Conservation (phyloP, 2,797 vertebrate genomes). For the Vipera ursinii region DNA sequence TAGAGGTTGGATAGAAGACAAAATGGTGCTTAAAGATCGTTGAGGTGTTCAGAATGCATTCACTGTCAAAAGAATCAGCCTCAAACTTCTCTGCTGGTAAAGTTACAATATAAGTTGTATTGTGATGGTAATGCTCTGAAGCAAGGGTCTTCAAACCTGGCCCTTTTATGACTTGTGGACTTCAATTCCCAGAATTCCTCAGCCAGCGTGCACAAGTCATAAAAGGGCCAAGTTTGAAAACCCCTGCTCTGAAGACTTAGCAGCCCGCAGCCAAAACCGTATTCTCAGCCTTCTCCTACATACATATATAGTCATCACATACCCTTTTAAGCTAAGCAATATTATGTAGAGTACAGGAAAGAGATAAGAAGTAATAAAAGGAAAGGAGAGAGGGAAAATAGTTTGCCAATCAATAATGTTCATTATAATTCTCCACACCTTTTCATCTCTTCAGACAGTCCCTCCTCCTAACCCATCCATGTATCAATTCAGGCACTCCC, state of each 20-base stretch:
- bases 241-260: background rate
- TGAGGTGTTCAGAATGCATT: background rate
- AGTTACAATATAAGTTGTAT: too few species aligned
- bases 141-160: too few species aligned
- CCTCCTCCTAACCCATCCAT: background rate
- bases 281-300: background rate
- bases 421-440: background rate
- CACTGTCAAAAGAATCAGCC: background rate
- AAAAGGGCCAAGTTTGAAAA: too few species aligned
- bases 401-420: background rate
- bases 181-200: too few species aligned
- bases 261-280: background rate
- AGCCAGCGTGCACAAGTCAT: too few species aligned
- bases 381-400: background rate
- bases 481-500: background rate
- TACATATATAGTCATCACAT: background rate
- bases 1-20: background rate
- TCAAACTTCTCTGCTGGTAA: background rate
- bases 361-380: background rate
- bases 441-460: background rate
- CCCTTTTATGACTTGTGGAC: too few species aligned
- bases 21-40: background rate
- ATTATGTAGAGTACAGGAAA: background rate
- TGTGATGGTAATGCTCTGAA: background rate
- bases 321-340: background rate